phyloP scores from a whole-genome alignment of 2,113 vertebrate species.

The Girardinichthys multiradiatus region DNA sequence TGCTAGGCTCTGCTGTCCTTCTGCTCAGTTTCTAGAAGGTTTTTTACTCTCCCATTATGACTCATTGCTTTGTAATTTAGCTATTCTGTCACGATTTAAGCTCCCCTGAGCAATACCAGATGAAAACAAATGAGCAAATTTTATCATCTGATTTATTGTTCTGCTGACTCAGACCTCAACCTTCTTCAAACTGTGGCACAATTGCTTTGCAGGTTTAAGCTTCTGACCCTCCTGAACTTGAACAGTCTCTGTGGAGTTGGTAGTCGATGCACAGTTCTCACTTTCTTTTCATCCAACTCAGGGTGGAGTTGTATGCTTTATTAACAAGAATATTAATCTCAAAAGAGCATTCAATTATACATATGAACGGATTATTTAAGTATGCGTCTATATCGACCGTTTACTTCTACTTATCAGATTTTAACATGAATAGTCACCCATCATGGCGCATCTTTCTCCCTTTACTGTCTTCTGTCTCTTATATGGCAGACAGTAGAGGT shows the following conservation, averaged over 20 bases:
- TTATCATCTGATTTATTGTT: constrained; percentile 9
- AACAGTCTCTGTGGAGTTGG: constrained; percentile 22
- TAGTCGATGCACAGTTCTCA: constrained; percentile 7
- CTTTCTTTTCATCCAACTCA: constrained; percentile 9
- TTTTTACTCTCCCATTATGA: background rate
- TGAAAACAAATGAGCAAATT: constrained; percentile 1
- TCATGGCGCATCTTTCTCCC: constrained; percentile 8
- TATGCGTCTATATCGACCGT: constrained; percentile 3
- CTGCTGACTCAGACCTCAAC: constrained; percentile 42
- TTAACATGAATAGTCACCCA: background rate
- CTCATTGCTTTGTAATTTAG: background rate
- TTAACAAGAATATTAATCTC: background rate
- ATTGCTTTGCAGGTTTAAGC: constrained; percentile 24
- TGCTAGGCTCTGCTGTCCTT: background rate
- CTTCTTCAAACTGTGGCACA: constrained; percentile 11
- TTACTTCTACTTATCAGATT: constrained; percentile 1
- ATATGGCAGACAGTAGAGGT: constrained; percentile 50
- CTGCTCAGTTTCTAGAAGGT: background rate
- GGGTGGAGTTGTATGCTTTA: constrained; percentile 3
- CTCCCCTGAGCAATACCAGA: background rate
- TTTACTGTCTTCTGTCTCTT: constrained; percentile 29
- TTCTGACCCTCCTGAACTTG: constrained; percentile 41
- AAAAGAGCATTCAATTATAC: background rate
- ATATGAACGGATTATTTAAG: background rate
- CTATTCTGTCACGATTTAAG: background rate